Conservation (phyloP, 2,113 vertebrate genomes). For the Megaptera novaeangliae region DNA sequence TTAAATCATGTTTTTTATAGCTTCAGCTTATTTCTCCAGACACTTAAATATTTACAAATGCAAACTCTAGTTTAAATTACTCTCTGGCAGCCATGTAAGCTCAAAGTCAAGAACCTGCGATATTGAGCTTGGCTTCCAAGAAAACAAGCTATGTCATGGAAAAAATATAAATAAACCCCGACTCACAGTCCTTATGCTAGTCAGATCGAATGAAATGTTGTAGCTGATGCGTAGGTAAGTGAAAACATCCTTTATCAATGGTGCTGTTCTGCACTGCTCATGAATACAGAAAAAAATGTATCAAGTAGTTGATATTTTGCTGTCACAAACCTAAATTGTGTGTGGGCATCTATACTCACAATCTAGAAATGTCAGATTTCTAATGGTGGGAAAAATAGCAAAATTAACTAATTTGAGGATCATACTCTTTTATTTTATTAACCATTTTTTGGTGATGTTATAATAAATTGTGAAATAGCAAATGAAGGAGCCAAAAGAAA, state of each 20-base stretch:
- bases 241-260: background rate
- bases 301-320: background rate
- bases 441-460: background rate
- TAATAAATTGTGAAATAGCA: background rate
- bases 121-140: background rate
- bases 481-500: background rate
- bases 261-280: background rate
- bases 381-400: background rate
- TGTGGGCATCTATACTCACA: background rate
- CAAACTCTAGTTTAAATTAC: background rate
- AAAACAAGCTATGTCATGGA: background rate
- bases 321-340: background rate
- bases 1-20: background rate
- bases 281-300: background rate
- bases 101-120: background rate
- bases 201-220: background rate
- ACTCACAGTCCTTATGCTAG: background rate
- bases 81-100: background rate
- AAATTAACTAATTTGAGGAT: background rate
- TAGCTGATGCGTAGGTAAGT: background rate
- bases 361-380: background rate
- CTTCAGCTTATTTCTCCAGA: background rate
- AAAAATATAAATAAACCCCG: background rate
- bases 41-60: background rate
- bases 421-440: background rate